A percentile compares a stretch with the other conserved stretches of the same genome.
These are phyloP conservation scores for Drosophila grimshawi DNA, from an alignment of 1,140 invertebrate genomes.

Conservation along the genomic window DNA sequence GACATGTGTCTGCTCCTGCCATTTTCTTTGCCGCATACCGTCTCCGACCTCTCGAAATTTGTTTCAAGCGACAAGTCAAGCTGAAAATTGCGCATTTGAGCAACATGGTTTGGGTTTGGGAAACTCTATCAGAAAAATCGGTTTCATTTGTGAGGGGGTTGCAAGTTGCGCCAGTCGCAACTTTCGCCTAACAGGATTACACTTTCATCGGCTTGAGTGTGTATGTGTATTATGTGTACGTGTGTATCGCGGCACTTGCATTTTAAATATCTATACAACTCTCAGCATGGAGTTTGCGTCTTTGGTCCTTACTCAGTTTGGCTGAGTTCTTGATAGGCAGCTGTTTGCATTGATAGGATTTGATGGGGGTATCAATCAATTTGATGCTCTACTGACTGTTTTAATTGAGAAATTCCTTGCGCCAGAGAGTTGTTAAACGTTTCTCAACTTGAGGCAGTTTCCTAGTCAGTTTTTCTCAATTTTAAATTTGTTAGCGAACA, in stretches of 20 bases:
- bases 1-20: constrained; percentile 60
- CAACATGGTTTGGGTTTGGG: constrained; percentile 32
- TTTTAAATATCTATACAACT: constrained; percentile 29
- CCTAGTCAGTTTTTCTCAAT: background rate
- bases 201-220: constrained; percentile 23
- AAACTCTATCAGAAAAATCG: constrained; percentile 9
- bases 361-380: constrained; percentile 65
- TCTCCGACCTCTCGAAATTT: constrained; percentile 46
- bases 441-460: background rate
- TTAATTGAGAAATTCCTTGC: constrained; percentile 66
- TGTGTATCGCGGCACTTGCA: constrained; percentile 44
- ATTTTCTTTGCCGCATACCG: background rate
- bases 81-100: constrained; percentile 79
- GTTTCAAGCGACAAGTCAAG: constrained; percentile 75
- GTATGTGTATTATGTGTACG: constrained; percentile 7
- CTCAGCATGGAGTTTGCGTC: constrained; percentile 4
- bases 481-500: background rate
- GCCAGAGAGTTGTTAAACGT: background rate
- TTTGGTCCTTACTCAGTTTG: background rate
- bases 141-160: constrained; percentile 25
- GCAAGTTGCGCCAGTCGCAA: constrained; percentile 35
- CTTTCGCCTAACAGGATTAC: constrained; percentile 72
- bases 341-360: constrained; percentile 42
- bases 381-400: constrained; percentile 63
- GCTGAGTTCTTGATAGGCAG: constrained; percentile 25